These are phyloP conservation scores for Cyphomyrus discorhynchus DNA, from an alignment of 2,113 vertebrate genomes.

Conservation along the genomic window DNA sequence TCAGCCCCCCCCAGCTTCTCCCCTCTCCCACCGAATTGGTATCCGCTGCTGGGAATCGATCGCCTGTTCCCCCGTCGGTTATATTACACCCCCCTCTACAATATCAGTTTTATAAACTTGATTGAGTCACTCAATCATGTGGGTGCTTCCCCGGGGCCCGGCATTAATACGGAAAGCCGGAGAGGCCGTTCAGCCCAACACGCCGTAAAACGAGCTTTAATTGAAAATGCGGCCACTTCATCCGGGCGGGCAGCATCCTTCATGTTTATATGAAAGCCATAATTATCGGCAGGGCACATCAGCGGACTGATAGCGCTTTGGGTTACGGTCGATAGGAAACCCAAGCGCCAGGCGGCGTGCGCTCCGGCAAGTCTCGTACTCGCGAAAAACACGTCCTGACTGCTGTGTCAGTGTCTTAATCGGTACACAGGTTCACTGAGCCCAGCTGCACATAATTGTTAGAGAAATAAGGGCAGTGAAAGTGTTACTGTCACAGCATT, in stretches of 20 bases:
- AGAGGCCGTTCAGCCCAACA: not conserved
- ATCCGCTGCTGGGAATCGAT: constrained; percentile 22
- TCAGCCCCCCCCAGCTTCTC: not conserved
- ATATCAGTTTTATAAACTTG: constrained; percentile 43
- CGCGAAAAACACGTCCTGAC: not conserved
- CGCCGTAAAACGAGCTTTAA: constrained; percentile 21
- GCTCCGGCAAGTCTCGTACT: not conserved
- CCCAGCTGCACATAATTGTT: not conserved
- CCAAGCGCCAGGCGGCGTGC: not conserved
- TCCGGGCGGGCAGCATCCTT: not conserved
- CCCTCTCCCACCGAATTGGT: not conserved
- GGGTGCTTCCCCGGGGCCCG: constrained; percentile 32
- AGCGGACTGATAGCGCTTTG: not conserved
- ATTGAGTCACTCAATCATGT: constrained; percentile 50
- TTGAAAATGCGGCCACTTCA: constrained; percentile 16
- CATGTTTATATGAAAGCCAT: not conserved
- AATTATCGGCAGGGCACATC: not conserved
- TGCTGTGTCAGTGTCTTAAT: not conserved
- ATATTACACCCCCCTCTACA: constrained; percentile 46
- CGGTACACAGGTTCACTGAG: not conserved
- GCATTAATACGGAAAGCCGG: constrained; percentile 24
- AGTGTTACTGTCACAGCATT: not conserved
- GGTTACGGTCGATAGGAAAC: not conserved
- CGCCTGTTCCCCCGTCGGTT: constrained; percentile 19
- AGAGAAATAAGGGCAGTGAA: not conserved